Evolutionary conservation across 2,888 invertebrate genomes (phyloP).

Genomic region (Eremobia ochroleuca): DNA sequence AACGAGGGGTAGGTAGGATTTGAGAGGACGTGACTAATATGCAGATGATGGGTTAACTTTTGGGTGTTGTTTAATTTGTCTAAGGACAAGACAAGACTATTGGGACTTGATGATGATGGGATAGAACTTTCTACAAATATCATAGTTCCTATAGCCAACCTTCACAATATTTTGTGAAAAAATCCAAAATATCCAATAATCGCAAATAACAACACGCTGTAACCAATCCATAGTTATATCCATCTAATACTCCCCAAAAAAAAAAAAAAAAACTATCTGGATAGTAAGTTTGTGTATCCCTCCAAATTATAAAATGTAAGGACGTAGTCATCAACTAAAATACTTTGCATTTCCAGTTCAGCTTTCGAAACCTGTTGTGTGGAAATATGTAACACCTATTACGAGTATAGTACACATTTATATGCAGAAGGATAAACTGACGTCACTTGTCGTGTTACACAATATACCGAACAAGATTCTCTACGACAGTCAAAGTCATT

Average conservation of each 20-base stretch:
- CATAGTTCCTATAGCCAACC: too few relatives aligned
- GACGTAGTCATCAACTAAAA: not conserved
- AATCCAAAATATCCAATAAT: too few relatives aligned
- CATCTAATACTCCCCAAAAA: not conserved
- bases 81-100: too few relatives aligned
- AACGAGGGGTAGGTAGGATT: slow-evolving; percentile 37
- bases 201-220: not conserved
- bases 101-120: not conserved
- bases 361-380: not conserved
- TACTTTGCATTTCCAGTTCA: not conserved
- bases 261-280: not conserved
- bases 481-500: slow-evolving; percentile 40
- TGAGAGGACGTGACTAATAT: not conserved
- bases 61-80: not conserved
- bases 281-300: not conserved
- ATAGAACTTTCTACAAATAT: too few relatives aligned
- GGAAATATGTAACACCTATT: not conserved
- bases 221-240: not conserved
- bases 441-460: slow-evolving; percentile 18
- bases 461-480: slow-evolving; percentile 19
- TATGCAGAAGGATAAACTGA: slow-evolving; percentile 6
- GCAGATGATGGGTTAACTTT: not conserved
- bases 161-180: too few relatives aligned
- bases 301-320: not conserved
- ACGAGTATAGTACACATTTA: slow-evolving; percentile 1